Conservation (phyloP, 2,888 invertebrate species). For the Toxonevra muliebris region DNA sequence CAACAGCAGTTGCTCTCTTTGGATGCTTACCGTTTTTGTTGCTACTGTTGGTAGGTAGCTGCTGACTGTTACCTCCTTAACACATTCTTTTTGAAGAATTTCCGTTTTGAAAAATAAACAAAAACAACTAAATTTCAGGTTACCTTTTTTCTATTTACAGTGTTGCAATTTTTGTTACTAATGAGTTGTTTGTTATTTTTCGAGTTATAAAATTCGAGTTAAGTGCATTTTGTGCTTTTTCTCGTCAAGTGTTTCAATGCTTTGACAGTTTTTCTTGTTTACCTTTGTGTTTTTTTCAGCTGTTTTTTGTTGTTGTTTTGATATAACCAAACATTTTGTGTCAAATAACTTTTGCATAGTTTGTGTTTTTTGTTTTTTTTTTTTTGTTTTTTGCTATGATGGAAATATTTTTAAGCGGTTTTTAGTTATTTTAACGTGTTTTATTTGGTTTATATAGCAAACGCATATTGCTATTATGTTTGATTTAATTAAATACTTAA, state of each 20-base stretch:
- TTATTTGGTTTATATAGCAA: too few species aligned
- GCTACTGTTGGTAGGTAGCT: too few species aligned
- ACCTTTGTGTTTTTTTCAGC: too few species aligned
- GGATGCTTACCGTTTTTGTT: not conserved
- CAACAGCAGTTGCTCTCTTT: constrained; percentile 10
- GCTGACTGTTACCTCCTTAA: not conserved
- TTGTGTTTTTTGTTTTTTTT: too few species aligned
- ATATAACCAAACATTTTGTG: not conserved
- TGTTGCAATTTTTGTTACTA: not conserved
- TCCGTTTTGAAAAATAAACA: too few species aligned
- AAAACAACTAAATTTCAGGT: not conserved
- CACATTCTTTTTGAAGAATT: too few species aligned
- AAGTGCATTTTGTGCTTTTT: not conserved
- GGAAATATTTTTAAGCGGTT: too few species aligned
- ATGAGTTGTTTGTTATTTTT: not conserved
- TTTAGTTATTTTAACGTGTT: too few species aligned
- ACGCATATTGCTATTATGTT: too few species aligned
- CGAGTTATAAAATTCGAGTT: not conserved
- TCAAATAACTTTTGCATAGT: too few species aligned
- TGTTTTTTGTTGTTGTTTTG: not conserved
- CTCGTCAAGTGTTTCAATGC: not conserved
- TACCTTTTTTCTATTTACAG: not conserved
- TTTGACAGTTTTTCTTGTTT: not conserved
- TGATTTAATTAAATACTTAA: too few species aligned
- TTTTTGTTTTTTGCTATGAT: too few species aligned